Evolutionary conservation across 2,888 invertebrate species (phyloP).

Genomic region (Diarsia mendica): DNA sequence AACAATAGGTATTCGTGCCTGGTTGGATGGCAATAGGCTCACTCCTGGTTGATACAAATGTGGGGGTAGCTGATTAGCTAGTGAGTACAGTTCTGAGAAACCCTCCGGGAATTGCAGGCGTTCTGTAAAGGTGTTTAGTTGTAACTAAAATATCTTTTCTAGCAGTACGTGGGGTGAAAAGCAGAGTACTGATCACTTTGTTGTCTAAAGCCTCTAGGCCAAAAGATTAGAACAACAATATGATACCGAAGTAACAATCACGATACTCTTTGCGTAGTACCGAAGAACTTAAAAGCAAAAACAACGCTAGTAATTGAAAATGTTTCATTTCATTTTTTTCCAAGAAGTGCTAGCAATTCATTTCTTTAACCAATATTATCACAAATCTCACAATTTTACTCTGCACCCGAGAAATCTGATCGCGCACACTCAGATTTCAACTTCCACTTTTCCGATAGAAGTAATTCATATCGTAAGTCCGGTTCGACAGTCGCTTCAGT

Average conservation of each 20-base stretch:
- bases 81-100: neutral
- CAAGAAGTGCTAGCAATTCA: slow-evolving; percentile 21
- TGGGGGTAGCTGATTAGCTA: neutral
- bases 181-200: too few species aligned
- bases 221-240: neutral
- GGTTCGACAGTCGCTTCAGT: slow-evolving; percentile 28
- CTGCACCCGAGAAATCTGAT: slow-evolving; percentile 47
- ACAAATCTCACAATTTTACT: slow-evolving; percentile 46
- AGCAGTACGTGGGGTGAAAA: too few species aligned
- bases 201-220: too few species aligned
- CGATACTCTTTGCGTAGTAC: neutral
- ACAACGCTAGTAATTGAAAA: neutral
- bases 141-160: neutral
- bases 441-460: slow-evolving; percentile 58
- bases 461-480: slow-evolving; percentile 52
- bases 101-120: neutral
- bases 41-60: neutral
- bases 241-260: neutral
- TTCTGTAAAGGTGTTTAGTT: neutral
- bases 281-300: slow-evolving; percentile 30
- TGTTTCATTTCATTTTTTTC: neutral
- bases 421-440: slow-evolving; percentile 49
- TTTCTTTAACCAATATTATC: slow-evolving; percentile 40
- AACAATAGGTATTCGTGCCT: neutral
- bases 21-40: neutral